These are phyloP conservation scores for Nipponia nippon DNA, from an alignment of 2,113 vertebrate species.

Conservation along the genomic window DNA sequence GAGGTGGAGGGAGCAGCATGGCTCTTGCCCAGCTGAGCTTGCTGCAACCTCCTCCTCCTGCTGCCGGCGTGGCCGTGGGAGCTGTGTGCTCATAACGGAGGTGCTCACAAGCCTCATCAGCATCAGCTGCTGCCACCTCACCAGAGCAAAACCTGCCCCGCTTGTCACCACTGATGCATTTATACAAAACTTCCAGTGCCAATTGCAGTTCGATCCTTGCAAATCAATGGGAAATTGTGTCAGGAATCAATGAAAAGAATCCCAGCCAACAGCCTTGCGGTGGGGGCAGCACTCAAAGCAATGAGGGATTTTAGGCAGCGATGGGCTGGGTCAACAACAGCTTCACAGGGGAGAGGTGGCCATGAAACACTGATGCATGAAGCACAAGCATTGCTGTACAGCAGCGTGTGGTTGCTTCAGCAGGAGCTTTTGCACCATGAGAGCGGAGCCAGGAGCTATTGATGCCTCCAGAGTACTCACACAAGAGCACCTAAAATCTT, in stretches of 20 bases:
- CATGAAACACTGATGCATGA: neutral
- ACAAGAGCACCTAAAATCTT: neutral
- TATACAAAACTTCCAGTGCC: neutral
- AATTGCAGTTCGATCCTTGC: fast-evolving
- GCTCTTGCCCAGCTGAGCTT: neutral
- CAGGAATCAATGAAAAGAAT: neutral
- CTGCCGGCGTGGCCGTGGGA: fast-evolving
- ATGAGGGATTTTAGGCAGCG: neutral
- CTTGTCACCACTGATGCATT: neutral
- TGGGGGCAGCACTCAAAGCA: fast-evolving
- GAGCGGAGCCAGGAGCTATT: neutral
- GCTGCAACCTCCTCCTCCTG: neutral
- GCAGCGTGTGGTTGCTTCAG: fast-evolving
- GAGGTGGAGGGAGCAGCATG: neutral
- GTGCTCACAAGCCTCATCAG: neutral
- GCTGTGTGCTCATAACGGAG: fast-evolving
- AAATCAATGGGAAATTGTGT: neutral
- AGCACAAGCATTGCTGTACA: neutral
- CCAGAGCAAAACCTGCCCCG: neutral
- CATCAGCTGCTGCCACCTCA: neutral
- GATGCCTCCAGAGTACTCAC: neutral
- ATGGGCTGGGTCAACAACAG: neutral
- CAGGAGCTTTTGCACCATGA: neutral
- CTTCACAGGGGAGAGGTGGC: neutral
- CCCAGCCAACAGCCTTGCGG: neutral